These are phyloP conservation scores for Agrilus mali DNA, from an alignment of 2,888 invertebrate species.

Conservation along the genomic window DNA sequence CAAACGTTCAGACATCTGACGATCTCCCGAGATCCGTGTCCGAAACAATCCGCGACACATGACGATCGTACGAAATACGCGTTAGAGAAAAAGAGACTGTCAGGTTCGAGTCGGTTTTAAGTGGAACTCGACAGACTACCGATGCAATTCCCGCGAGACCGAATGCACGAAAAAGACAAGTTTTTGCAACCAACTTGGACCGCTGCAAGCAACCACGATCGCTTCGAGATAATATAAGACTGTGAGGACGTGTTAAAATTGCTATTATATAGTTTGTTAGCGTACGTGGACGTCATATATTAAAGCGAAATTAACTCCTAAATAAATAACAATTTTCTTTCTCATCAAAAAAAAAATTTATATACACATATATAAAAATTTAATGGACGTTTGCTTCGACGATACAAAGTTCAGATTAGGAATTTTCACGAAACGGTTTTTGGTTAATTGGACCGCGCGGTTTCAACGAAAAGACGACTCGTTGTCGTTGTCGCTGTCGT, in stretches of 20 bases:
- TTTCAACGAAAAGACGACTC: no score
- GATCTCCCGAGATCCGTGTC: constrained; percentile 14
- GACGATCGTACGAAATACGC: background rate
- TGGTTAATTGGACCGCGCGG: no score
- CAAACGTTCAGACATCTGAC: constrained; percentile 30
- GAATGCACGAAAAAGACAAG: constrained; percentile 17
- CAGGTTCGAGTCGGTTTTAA: no score
- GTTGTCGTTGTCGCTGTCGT: no score
- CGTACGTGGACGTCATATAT: constrained; percentile 23
- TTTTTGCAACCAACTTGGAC: constrained; percentile 12
- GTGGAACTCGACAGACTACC: no score
- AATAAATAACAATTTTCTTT: background rate
- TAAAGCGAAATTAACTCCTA: background rate
- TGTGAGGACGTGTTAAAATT: constrained; percentile 26
- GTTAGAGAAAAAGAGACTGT: no score
- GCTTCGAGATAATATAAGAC: constrained; percentile 23
- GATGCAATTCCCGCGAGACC: constrained; percentile 1
- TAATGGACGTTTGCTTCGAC: no score
- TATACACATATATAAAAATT: background rate
- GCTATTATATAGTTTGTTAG: constrained; percentile 28
- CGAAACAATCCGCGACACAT: background rate
- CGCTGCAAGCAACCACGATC: constrained; percentile 12
- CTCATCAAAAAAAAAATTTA: background rate
- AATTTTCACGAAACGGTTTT: no score
- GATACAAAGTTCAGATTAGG: no score